These are phyloP conservation scores for Coregonus ussuriensis DNA, from an alignment of 2,797 vertebrate species.

Conservation along the genomic window DNA sequence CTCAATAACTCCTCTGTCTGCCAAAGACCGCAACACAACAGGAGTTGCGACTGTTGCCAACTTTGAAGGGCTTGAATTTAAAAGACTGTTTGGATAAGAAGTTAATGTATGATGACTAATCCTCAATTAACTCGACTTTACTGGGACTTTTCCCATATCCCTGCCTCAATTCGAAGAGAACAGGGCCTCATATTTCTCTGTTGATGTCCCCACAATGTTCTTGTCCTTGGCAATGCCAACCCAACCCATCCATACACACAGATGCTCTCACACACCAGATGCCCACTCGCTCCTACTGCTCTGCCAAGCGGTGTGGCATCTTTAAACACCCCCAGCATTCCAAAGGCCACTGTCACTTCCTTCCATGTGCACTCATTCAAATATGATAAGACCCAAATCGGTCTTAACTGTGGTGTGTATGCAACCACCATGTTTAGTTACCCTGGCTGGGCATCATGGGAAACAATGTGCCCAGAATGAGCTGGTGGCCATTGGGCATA, in stretches of 20 bases:
- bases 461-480: conserved; percentile 11
- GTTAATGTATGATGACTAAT: conserved; percentile 39
- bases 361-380: conserved; percentile 23
- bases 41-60: background rate
- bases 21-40: conserved; percentile 8
- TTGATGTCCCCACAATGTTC: conserved; percentile 52
- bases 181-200: conserved; percentile 43
- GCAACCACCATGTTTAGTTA: background rate
- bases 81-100: conserved; percentile 12
- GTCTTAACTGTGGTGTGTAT: background rate
- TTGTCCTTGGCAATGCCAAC: conserved; percentile 42
- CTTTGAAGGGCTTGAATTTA: background rate
- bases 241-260: conserved; percentile 46
- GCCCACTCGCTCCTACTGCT: conserved; percentile 56
- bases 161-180: conserved; percentile 6
- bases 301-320: conserved; percentile 57
- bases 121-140: conserved; percentile 9
- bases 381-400: conserved; percentile 36
- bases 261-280: conserved; percentile 53
- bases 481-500: background rate
- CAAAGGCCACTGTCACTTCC: conserved; percentile 68
- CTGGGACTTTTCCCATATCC: conserved; percentile 45
- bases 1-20: conserved; percentile 13
- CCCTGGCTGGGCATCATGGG: background rate
- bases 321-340: conserved; percentile 67